Evolutionary conservation across 2,888 invertebrate species (phyloP), one percentile per base, ranked within the genome.

Genomic region (Drosophila prolongata): DNA sequence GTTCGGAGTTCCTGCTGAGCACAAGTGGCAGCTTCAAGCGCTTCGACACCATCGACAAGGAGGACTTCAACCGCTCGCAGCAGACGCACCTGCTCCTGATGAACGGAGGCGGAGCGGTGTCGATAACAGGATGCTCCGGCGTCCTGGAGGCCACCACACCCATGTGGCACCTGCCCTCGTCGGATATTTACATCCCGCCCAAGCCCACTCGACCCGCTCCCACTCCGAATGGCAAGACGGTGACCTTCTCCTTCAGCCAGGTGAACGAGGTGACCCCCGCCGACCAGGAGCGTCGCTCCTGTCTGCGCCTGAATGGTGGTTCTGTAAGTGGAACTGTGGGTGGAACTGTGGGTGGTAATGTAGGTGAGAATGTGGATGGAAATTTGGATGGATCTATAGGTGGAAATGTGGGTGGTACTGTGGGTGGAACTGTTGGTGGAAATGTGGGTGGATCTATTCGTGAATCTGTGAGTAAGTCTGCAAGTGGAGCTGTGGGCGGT

Each of bases 151-250:
- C 75, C 5, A 82, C 90, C 30, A 90, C 91, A 9, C 92, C 92
- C 1, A 67, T 92, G 52, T 93, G 93, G 92, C 91, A 92, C 75
- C 83, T 92, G 27, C 88, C 91, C 3, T 88, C 89, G 69, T 84
- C 82, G 30, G 91, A 92, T 65, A 60, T 60, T 1, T 69, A 82
- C 49, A 95, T 95, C 82, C 95, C 95, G 5, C 95, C 95, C 3
- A 95, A 95, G 80, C 95, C 95, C 0, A 88, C 95, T 67, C 91
- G 95, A 55, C 95, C 95, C 5, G 95, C 95, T 11, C 94, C 95
- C 13, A 90, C 90, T 19, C 94, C 95, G 13, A 81, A 58, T 24
- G 85, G 80, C 47, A 90, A 90, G 72, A 88, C 90, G n/a, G 89
- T 90, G 0, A 83, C 89, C 16, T 91, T 92, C 58, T 86, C 88